Evolutionary conservation across 2,888 invertebrate species (phyloP).

Genomic region (Drosophila meridionalis): DNA sequence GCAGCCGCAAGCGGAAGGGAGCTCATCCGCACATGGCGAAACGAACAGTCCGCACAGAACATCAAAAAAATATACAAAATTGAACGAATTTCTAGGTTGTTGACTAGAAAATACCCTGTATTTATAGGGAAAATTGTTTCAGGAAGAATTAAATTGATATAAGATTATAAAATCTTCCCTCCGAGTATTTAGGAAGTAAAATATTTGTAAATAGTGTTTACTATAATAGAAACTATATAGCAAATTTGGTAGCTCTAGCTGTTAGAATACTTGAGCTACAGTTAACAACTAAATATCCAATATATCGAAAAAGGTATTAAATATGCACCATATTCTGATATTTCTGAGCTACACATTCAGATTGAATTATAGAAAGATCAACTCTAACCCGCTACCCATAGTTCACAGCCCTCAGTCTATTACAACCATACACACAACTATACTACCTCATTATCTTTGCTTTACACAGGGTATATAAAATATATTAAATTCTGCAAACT

Average conservation of each 20-base stretch:
- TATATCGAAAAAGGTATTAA: background rate
- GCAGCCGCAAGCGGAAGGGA: conserved; percentile 33
- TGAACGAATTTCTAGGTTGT: background rate
- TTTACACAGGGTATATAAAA: conserved; percentile 1
- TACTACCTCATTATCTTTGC: background rate
- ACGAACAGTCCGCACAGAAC: conserved; percentile 8
- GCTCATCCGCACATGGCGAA: conserved; percentile 41
- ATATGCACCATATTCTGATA: too few relatives aligned
- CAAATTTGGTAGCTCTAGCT: background rate
- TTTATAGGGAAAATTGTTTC: background rate
- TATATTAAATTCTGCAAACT: conserved; percentile 13
- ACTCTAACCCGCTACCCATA: background rate
- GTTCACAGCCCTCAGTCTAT: background rate
- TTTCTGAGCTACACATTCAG: too few relatives aligned
- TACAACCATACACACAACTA: background rate
- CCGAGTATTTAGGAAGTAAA: background rate
- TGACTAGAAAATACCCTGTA: conserved; percentile 2
- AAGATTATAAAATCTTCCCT: background rate
- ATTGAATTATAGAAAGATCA: too few relatives aligned
- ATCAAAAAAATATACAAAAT: conserved; percentile 7
- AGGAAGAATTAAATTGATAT: background rate
- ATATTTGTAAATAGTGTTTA: background rate
- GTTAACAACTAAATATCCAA: too few relatives aligned
- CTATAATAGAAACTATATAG: too few relatives aligned
- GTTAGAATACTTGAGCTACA: background rate